Base-by-base conservation (phyloP, 2,888 invertebrate species). In the Scaeva pyrastri region DNA sequence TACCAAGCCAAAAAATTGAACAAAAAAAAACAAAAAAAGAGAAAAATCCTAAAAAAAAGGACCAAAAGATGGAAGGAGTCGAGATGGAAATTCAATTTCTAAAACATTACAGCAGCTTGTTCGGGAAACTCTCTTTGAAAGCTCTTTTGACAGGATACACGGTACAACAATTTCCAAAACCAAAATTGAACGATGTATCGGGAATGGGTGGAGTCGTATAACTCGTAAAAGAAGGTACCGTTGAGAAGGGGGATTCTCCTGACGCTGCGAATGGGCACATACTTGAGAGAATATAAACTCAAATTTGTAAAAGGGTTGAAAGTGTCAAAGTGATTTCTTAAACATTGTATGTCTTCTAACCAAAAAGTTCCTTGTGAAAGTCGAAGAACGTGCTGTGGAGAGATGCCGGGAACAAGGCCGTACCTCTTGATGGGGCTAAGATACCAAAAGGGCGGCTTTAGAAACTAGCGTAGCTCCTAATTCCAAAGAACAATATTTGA, bases 251-350 rank as follows among this genome's bases (percentile, higher is more conserved):
- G 21, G 6, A 58, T 3, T 11, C 11, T 39, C 10, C 31, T 31
- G 11, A 10, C 7, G 39, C 12, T 12, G 39, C 12, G 23, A 70
- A 64, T 56, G 43, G 56, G 60, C 72, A 50, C 74, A 68, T 72
- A 81, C 70, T 74, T 71, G 41, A 71, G 71, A 73, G 71, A 86
- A 77, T 81, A 81, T 86, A 86, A 52, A 82, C 77, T 82, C 56
- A 82, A 82, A 82, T 86, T 86, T 86, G 77, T 86, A 74, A 86
- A 86, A 82, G 82, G 77, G 86, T 86, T 86, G 74, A 86, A 78
- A 82, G 82, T 86, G 86, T 77, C 82, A 86, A 86, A 86, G 86
- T 86, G 81, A 86, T 86, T 86, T 82, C 82, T 77, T 75, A 70
- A 86, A 82, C 82, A 86, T 82, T 82, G 86, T 71, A 78, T 78